A percentile compares a stretch with the other conserved stretches of the same genome.
phyloP scores from a whole-genome alignment of 23 tunicate genomes.

The Trididemnum miniatum region DNA sequence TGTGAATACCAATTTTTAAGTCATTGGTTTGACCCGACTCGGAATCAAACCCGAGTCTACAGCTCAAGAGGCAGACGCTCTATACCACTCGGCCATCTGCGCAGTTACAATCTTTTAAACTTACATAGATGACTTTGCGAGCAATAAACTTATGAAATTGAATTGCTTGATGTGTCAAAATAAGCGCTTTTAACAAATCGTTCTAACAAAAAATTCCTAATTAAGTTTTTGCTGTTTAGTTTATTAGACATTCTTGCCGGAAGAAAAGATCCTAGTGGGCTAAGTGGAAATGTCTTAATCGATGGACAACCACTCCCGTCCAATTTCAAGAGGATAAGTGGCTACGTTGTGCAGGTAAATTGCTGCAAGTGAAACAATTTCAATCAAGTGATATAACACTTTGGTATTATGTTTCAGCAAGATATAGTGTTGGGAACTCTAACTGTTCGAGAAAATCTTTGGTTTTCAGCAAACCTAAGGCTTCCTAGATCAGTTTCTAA shows the following conservation, averaged over 20 bases:
- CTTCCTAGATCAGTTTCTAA: constrained; percentile 60
- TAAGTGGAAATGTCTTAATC: constrained; percentile 64
- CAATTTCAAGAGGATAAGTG: constrained; percentile 82
- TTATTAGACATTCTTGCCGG: constrained; percentile 84
- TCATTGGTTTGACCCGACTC: no score
- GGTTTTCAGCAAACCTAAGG: constrained; percentile 88
- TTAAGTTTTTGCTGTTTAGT: no score
- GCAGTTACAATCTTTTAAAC: no score
- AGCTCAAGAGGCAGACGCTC: no score
- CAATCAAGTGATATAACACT: background rate
- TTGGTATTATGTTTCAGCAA: constrained; percentile 34
- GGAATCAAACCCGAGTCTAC: no score
- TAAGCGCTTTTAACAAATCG: no score
- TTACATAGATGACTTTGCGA: no score
- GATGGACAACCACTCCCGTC: constrained; percentile 67
- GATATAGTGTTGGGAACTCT: constrained; percentile 82
- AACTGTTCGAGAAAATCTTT: constrained; percentile 86
- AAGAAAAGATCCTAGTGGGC: constrained; percentile 78
- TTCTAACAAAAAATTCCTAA: no score
- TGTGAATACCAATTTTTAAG: no score
- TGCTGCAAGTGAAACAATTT: background rate
- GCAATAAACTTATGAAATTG: no score
- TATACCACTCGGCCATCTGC: no score
- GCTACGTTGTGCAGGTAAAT: constrained; percentile 83
- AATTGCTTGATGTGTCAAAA: no score